Percentiles rank a stretch among this genome's conserved stretches.
Conservation (phyloP, 2,113 vertebrate species). For the Alligator sinensis region DNA sequence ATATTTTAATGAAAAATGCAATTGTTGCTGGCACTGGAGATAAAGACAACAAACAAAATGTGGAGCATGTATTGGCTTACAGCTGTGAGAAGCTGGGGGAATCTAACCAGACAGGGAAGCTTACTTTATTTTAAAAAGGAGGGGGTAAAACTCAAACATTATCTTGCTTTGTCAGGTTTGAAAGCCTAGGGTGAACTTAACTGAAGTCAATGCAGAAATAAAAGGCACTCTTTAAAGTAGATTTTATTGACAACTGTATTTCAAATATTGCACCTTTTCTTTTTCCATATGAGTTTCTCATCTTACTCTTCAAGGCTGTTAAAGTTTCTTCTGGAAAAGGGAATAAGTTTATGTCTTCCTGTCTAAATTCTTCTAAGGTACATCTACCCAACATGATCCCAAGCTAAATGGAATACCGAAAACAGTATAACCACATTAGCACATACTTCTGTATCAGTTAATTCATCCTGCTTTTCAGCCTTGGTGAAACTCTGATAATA, state of each 20-base stretch:
- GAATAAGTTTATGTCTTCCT: neutral
- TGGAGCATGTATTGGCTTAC: neutral
- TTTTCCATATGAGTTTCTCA: neutral
- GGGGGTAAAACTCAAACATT: neutral
- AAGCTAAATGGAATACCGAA: no score
- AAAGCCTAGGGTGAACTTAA: neutral
- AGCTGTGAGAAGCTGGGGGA: neutral
- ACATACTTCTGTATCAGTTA: no score
- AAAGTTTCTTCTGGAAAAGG: neutral
- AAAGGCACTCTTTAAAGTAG: neutral
- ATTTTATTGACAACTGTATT: neutral
- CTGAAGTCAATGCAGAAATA: neutral
- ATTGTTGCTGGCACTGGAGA: neutral
- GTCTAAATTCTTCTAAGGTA: no score
- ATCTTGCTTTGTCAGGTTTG: neutral
- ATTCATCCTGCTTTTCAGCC: no score
- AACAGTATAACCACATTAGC: no score
- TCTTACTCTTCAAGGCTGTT: neutral
- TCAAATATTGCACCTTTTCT: rapidly evolving
- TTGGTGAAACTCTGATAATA: no score
- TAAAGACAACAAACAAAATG: neutral
- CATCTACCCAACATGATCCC: no score
- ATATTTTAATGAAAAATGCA: conserved; percentile 16
- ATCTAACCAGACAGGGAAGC: neutral
- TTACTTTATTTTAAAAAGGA: neutral